phyloP scores from a whole-genome alignment of 2,113 vertebrate species.

The Hirundichthys speculiger region DNA sequence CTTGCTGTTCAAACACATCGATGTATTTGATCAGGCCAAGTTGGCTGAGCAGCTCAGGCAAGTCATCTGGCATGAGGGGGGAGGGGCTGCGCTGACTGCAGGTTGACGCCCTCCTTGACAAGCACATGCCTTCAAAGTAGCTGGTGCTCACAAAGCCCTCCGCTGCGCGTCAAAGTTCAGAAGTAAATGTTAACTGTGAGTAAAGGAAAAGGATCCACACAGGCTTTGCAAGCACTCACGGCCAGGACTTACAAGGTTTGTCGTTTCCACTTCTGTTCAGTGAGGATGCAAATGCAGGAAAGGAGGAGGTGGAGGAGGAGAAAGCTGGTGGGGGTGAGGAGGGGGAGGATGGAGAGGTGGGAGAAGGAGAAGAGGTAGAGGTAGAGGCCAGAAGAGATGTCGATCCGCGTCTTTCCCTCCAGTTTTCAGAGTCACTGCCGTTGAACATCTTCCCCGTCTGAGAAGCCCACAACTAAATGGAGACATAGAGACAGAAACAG shows the following conservation, averaged over 20 bases:
- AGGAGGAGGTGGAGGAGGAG: conserved; percentile 62
- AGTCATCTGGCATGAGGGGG: conserved; percentile 61
- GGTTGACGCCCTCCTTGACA: conserved; percentile 65
- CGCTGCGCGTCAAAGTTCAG: conserved; percentile 47
- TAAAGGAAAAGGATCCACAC: neutral
- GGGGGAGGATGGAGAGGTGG: conserved; percentile 69
- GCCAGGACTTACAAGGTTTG: conserved; percentile 64
- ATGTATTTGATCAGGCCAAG: conserved; percentile 83
- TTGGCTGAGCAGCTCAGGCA: conserved; percentile 79
- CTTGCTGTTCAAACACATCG: conserved; percentile 82
- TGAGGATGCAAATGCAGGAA: conserved; percentile 61
- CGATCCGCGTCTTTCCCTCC: conserved; percentile 80
- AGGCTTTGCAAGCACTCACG: neutral
- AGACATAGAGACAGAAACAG: conserved; percentile 19
- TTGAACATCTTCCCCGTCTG: conserved; percentile 65
- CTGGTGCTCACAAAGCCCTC: conserved; percentile 63
- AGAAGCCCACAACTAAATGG: conserved; percentile 58
- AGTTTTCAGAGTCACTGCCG: conserved; percentile 81
- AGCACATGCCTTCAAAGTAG: conserved; percentile 72
- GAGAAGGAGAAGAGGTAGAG: conserved; percentile 52
- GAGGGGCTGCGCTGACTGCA: conserved; percentile 70
- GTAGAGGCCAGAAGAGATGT: conserved; percentile 39
- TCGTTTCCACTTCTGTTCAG: conserved; percentile 51
- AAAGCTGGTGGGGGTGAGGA: conserved; percentile 60
- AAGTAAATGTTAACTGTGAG: neutral